Percentiles rank a stretch among this genome's conserved stretches.
These are phyloP conservation scores for Calephelis virginiensis DNA, from an alignment of 1,140 invertebrate genomes.

Conservation along the genomic window DNA sequence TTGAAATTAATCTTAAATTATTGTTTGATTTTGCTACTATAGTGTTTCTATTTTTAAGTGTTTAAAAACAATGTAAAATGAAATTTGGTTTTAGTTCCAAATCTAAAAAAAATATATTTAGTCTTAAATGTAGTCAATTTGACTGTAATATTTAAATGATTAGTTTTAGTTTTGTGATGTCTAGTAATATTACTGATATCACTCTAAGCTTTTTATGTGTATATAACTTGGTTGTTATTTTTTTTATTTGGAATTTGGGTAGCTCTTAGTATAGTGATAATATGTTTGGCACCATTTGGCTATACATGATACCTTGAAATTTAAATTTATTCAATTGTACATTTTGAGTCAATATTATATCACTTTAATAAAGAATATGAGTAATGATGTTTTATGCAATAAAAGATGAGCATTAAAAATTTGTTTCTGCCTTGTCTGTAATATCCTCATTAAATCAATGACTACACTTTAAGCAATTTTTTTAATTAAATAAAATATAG, in stretches of 20 bases:
- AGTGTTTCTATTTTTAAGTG: conserved; percentile 57
- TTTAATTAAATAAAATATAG: no score
- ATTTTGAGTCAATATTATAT: conserved; percentile 1
- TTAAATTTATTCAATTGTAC: background rate
- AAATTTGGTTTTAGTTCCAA: conserved; percentile 58
- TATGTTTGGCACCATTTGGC: background rate
- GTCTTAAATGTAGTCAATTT: conserved; percentile 65
- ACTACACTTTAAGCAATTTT: no score
- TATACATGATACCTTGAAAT: background rate
- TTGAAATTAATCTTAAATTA: conserved; percentile 21
- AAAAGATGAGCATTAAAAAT: background rate
- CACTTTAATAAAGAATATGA: background rate
- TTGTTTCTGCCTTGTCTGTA: no score
- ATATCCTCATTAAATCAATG: no score
- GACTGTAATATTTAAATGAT: conserved; percentile 45
- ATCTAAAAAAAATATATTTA: conserved; percentile 52
- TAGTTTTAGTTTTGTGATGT: conserved; percentile 59
- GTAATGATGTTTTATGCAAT: background rate
- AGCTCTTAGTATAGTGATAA: conserved; percentile 45
- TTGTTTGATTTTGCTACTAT: conserved; percentile 45
- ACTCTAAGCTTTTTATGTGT: conserved; percentile 53
- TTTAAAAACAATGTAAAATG: conserved; percentile 47
- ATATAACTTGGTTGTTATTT: conserved; percentile 62
- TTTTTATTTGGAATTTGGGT: conserved; percentile 59
- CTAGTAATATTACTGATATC: conserved; percentile 38